A percentile compares a stretch with the other conserved stretches of the same genome.
Evolutionary conservation across 1,140 invertebrate genomes (phyloP).

Genomic region (Nasonia longicornis): DNA sequence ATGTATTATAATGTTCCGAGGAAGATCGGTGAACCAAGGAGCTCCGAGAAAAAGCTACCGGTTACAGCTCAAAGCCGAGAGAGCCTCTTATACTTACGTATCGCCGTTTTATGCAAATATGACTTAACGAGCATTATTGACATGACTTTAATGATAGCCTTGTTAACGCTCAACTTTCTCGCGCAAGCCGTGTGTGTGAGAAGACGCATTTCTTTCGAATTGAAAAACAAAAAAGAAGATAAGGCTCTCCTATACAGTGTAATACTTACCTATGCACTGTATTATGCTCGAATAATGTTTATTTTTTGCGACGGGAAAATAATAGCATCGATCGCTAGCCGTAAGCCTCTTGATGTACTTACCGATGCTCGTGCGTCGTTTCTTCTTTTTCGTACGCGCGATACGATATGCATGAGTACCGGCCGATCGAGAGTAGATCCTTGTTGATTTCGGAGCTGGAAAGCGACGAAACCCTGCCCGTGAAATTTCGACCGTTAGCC

Average conservation of each 20-base stretch:
- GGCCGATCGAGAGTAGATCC: background rate
- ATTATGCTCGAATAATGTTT: no score
- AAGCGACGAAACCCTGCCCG: background rate
- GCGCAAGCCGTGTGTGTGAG: background rate
- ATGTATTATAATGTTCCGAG: no score
- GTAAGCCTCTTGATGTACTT: background rate
- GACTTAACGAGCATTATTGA: background rate
- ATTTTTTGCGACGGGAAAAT: no score
- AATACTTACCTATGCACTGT: no score
- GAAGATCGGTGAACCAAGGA: no score
- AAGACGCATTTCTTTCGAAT: background rate
- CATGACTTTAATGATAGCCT: background rate
- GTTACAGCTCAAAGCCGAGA: background rate
- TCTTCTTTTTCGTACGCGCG: background rate
- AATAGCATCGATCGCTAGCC: background rate
- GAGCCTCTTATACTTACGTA: background rate
- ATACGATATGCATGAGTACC: background rate
- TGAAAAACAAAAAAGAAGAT: background rate
- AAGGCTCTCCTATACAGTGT: background rate
- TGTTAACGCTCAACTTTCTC: slow-evolving; percentile 3
- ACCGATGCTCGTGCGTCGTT: no score
- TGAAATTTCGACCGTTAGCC: background rate
- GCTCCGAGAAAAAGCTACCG: background rate
- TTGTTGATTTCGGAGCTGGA: background rate
- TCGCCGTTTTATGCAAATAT: background rate